Conservation (phyloP, 2,888 invertebrate genomes). For the Agonopterix heracliana region DNA sequence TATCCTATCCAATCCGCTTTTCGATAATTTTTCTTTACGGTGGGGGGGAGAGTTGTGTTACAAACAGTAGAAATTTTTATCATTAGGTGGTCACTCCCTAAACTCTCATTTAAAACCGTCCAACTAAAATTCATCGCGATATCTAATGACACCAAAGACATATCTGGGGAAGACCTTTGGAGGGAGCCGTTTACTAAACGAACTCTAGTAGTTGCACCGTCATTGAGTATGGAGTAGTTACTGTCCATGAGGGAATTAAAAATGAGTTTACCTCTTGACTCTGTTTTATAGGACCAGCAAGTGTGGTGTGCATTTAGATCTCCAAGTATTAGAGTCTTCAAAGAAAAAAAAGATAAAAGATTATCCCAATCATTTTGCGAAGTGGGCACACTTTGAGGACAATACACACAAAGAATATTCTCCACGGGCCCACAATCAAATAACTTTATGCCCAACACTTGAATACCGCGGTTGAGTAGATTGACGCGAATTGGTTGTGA, state of each 20-base stretch:
- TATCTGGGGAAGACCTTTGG: slow-evolving; percentile 19
- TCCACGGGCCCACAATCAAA: neutral
- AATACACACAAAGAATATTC: slow-evolving; percentile 1
- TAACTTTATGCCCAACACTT: slow-evolving; percentile 3
- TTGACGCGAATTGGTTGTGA: neutral
- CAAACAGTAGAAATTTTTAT: slow-evolving; percentile 10
- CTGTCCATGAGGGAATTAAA: slow-evolving; percentile 14
- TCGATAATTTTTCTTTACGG: slow-evolving; percentile 16
- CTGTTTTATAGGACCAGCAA: slow-evolving; percentile 21
- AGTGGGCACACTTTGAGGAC: neutral
- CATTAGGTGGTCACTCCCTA: slow-evolving; percentile 17
- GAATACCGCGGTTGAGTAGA: slow-evolving; percentile 2
- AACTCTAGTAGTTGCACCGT: slow-evolving; percentile 13
- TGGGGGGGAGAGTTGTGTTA: neutral
- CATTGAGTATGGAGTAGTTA: slow-evolving; percentile 14
- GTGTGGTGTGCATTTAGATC: slow-evolving; percentile 25
- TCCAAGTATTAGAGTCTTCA: slow-evolving; percentile 17
- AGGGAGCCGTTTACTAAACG: slow-evolving; percentile 12
- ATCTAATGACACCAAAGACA: slow-evolving; percentile 13
- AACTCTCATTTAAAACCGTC: slow-evolving; percentile 12
- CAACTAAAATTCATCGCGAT: slow-evolving; percentile 11
- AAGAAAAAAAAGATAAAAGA: slow-evolving; percentile 8
- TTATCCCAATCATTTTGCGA: slow-evolving; percentile 16
- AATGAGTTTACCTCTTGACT: slow-evolving; percentile 17
- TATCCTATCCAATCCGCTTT: slow-evolving; percentile 12